Evolutionary conservation across 64 coral and sea anemone species (phyloP).

Genomic region (Orbicella faveolata): DNA sequence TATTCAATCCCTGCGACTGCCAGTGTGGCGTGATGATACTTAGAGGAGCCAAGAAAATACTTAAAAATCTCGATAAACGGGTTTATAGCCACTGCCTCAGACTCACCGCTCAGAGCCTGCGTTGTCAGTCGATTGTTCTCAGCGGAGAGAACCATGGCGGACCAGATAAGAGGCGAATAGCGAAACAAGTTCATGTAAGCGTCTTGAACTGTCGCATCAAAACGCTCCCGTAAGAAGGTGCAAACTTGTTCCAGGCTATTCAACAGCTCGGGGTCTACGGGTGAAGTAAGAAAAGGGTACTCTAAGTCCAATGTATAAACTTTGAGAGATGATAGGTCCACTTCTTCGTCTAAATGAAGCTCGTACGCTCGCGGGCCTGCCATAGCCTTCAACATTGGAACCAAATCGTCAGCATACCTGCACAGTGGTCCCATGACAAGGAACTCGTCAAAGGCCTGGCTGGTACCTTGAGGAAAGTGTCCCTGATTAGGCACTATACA

Average conservation of each 20-base stretch:
- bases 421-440: constrained; percentile 93
- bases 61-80: constrained; percentile 82
- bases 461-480: constrained; percentile 67
- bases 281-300: constrained; percentile 53
- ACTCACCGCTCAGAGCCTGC: constrained; percentile 43
- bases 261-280: constrained; percentile 49
- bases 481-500: constrained; percentile 68
- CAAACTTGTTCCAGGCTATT: constrained; percentile 57
- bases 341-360: constrained; percentile 61
- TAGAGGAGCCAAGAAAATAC: constrained; percentile 74
- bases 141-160: constrained; percentile 43
- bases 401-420: constrained; percentile 70
- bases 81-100: constrained; percentile 41
- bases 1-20: constrained; percentile 49
- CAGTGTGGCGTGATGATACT: constrained; percentile 81
- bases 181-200: constrained; percentile 53
- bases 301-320: constrained; percentile 64
- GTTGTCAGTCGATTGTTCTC: constrained; percentile 62
- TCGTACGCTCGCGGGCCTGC: constrained; percentile 47
- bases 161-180: constrained; percentile 76
- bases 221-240: constrained; percentile 51
- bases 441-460: constrained; percentile 66
- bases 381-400: constrained; percentile 79
- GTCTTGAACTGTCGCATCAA: constrained; percentile 43
- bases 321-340: constrained; percentile 82